phyloP scores from a whole-genome alignment of 2,797 vertebrate genomes.

The Megaceryle alcyon region DNA sequence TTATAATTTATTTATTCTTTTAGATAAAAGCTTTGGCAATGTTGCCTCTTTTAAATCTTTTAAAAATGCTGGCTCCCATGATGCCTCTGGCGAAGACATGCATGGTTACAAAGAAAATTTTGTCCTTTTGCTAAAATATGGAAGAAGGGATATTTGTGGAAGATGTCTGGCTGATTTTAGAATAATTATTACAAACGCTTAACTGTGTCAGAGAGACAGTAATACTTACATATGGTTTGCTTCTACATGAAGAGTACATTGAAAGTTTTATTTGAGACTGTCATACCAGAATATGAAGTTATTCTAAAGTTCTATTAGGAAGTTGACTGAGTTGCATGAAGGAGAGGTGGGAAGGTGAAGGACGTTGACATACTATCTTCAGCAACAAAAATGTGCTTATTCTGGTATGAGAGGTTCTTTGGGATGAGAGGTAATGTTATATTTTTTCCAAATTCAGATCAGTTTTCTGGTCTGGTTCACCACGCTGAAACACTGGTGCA shows the following conservation, averaged over 20 bases:
- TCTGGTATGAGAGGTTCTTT: neutral
- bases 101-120: neutral
- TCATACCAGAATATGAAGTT: neutral
- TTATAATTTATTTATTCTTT: neutral
- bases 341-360: neutral
- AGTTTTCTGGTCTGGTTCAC: neutral
- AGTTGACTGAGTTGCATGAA: neutral
- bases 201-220: neutral
- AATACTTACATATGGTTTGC: neutral
- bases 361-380: neutral
- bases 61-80: neutral
- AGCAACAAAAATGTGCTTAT: neutral
- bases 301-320: neutral
- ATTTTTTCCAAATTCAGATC: neutral
- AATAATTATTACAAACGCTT: neutral
- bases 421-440: neutral
- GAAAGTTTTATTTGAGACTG: neutral
- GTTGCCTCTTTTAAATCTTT: neutral
- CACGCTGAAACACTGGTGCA: rapidly evolving
- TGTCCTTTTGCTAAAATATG: neutral
- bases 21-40: neutral
- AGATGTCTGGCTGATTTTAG: neutral
- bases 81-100: neutral
- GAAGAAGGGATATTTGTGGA: neutral
- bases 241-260: neutral